Evolutionary conservation across 1,140 invertebrate species (phyloP).

Genomic region (Ceratitis capitata): DNA sequence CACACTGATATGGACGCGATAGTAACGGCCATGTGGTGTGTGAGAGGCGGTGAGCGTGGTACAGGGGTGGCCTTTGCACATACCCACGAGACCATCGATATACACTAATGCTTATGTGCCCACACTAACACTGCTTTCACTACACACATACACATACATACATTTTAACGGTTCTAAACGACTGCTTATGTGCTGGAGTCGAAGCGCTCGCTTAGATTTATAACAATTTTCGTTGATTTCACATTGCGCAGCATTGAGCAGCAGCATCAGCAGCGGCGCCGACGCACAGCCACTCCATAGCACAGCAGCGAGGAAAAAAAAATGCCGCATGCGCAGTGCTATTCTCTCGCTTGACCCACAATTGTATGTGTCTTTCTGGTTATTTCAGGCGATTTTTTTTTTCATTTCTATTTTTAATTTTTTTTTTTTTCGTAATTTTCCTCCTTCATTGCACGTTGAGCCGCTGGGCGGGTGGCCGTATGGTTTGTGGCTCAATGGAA

Average conservation of each 20-base stretch:
- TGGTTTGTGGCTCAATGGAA: not conserved
- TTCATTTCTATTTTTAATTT: not conserved
- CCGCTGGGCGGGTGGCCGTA: constrained; percentile 1
- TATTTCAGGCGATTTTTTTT: not conserved
- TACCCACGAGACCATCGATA: not conserved
- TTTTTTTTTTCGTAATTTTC: not conserved
- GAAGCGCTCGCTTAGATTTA: constrained; percentile 1
- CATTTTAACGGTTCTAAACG: constrained; percentile 37
- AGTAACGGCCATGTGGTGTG: not conserved
- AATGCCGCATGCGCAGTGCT: not conserved
- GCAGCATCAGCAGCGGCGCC: not conserved
- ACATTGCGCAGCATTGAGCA: no score
- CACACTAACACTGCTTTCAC: not conserved
- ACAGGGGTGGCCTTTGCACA: not conserved
- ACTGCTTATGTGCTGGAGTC: not conserved
- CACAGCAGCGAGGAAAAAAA: not conserved
- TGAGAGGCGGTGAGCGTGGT: not conserved
- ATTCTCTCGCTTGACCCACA: not conserved
- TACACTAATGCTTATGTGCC: not conserved
- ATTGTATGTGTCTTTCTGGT: not conserved
- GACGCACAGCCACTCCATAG: not conserved
- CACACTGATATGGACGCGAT: not conserved
- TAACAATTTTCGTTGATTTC: constrained; percentile 29
- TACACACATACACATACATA: no score
- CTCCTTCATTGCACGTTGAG: not conserved